Evolutionary conservation across 1,140 invertebrate genomes (phyloP), one percentile per base, ranked within the genome.

Genomic region (Zophobas morio): DNA sequence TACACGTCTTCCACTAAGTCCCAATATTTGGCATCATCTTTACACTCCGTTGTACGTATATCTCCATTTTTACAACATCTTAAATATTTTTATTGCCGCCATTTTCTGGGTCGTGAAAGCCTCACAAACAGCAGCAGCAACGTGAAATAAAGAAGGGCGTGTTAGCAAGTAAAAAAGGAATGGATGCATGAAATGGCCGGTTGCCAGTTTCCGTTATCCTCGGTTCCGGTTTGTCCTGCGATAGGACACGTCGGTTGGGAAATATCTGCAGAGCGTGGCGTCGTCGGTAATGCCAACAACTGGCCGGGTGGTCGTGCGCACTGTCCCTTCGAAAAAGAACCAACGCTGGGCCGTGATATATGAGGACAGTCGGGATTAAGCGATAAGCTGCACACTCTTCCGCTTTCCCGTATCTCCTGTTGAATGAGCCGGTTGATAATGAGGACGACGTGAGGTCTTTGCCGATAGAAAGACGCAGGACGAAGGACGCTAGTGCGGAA

Each of bases 371-470:
- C 70, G 77, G 81, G 80, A 83, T 83, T 82, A 83, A 83, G 78
- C 81, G 82, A 83, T 83, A 83, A 83, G 82, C 81, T 82, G 82
- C 81, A 82, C 81, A 80, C 81, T 82, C 77, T 76, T 76, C 71
- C 75, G 77, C 73, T 72, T 73, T 57, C 70, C 57, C 74, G 49
- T 73, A 77, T 75, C 78, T 81, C 82, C 82, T 83, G 82, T 83
- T 83, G 82, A 83, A 83, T 83, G 79, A 82, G 79, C 53, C 74
- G 49, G 20, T 60, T 70, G 78, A 80, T 80, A 79, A 82, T 81
- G 77, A 77, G 76, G 75, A 76, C 66, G 77, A 57, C 73, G 54
- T 66, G 60, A 66, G 60, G 6, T 47, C 36, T n/a, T 32, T 66
- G 33, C 54, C 35, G 34, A 57, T 57, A 2, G 32, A 4, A 5